Evolutionary conservation across 2,797 vertebrate genomes (phyloP).

Genomic region (Hippopotamyrus pictus): DNA sequence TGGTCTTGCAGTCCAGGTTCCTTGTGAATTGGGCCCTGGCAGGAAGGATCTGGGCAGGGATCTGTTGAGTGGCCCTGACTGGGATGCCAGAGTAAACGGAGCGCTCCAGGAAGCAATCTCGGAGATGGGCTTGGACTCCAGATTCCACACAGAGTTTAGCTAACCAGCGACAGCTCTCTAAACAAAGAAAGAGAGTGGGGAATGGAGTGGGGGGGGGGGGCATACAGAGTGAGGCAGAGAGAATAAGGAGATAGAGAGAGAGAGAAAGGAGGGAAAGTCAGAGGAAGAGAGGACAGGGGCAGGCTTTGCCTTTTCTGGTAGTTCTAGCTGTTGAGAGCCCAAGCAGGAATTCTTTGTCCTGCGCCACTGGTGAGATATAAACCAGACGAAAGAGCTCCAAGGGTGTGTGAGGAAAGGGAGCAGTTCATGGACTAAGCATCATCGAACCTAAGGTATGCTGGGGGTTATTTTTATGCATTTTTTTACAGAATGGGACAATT

Average conservation of each 20-base stretch:
- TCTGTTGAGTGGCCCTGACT: not conserved
- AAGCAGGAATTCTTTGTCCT: constrained; percentile 65
- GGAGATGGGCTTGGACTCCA: constrained; percentile 24
- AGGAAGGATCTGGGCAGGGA: not conserved
- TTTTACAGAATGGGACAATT: constrained; percentile 14
- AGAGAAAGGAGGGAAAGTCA: constrained; percentile 34
- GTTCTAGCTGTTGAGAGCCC: constrained; percentile 73
- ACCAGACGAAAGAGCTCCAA: constrained; percentile 49
- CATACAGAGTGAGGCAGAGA: constrained; percentile 23
- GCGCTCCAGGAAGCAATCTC: not conserved
- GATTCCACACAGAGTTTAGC: constrained; percentile 70
- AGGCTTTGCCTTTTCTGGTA: constrained; percentile 92
- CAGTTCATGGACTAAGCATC: constrained; percentile 62
- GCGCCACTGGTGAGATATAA: constrained; percentile 63
- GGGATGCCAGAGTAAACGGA: not conserved
- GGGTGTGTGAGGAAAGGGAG: constrained; percentile 62
- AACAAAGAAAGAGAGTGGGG: constrained; percentile 64
- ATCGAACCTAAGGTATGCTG: constrained; percentile 52
- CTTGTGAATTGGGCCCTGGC: not conserved
- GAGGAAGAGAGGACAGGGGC: constrained; percentile 42
- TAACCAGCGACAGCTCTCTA: constrained; percentile 81
- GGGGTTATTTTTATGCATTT: constrained; percentile 32
- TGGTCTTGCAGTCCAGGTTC: not conserved
- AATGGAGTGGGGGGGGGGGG: constrained; percentile 14
- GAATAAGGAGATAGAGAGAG: constrained; percentile 27